Conservation (phyloP, 2,113 vertebrate genomes). For the Hippocampus barbouri region DNA sequence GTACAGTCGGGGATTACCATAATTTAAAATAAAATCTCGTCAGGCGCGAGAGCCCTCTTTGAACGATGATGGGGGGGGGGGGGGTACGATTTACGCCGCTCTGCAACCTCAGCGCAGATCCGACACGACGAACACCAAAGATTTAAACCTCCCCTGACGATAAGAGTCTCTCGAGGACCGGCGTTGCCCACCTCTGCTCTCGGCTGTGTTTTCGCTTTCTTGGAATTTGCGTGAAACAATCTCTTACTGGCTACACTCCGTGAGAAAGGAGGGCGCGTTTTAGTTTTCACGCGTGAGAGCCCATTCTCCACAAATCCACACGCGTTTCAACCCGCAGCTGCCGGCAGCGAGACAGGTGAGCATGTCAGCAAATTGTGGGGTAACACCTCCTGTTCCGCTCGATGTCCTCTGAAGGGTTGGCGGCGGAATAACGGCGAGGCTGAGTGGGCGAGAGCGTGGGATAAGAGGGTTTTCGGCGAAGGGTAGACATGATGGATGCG, state of each 20-base stretch:
- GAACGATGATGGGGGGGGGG: constrained; percentile 31
- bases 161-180: background rate
- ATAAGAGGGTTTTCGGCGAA: constrained; percentile 53
- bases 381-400: constrained; percentile 43
- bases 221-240: background rate
- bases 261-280: background rate
- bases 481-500: constrained; percentile 48
- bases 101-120: constrained; percentile 20
- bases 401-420: constrained; percentile 21
- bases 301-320: constrained; percentile 1
- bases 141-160: constrained; percentile 20
- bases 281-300: background rate
- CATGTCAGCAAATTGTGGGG: constrained; percentile 51
- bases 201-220: no score
- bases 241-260: background rate
- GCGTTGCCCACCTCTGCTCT: no score
- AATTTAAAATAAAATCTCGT: constrained; percentile 62
- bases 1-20: constrained; percentile 67
- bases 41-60: constrained; percentile 33
- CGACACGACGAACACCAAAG: constrained; percentile 27
- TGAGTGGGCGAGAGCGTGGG: constrained; percentile 34
- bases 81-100: constrained; percentile 22
- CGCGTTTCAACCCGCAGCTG: constrained; percentile 1
- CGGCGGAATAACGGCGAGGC: constrained; percentile 47
- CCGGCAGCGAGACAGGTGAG: constrained; percentile 29